Evolutionary conservation across 2,113 vertebrate species (phyloP), one percentile per base, ranked within the genome.

Genomic region (Naja naja): DNA sequence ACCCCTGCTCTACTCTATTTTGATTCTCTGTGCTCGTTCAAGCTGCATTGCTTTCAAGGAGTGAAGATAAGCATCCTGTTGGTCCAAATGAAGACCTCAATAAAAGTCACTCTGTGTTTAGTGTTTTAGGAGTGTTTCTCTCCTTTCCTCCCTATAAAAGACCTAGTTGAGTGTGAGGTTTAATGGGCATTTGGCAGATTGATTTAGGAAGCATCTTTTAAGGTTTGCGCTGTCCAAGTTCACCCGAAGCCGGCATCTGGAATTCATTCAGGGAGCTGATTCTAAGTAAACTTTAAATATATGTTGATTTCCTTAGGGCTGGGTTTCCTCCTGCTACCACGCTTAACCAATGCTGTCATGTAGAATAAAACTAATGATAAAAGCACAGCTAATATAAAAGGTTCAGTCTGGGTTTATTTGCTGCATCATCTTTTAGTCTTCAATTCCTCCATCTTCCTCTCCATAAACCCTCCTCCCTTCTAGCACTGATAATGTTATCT

Each of bases 231-330:
- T 97, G 96, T 95, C 96, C 94, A 95, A 96, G 95, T 93, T 94
- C 92, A 97, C 94, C 95, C 97, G 94, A 96, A 96, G 47, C 47
- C 43, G 8, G 98, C 98, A 98, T 98, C 98, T 99, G 98, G 97
- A 98, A 97, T 95, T 98, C 95, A 98, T 98, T 97, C 95, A 94
- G 91, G 93, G 97, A 97, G 91, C 95, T 97, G 97, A 97, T 97
- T 96, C 96, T 96, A 97, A 95, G 96, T 96, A 97, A 97, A 97
- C 96, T 97, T 92, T 96, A 95, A 96, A 95, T 96, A 95, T 96
- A 96, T 92, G 96, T 96, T 95, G 96, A 97, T 97, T 98, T 97
- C 97, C 97, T 96, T 94, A 95, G 95, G 95, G 85, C 93, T 97
- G 96, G 96, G 97, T 97, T 97, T 97, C 97, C 97, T 97, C 96